Conservation (phyloP, 2,113 vertebrate genomes). For the Oreochromis niloticus region DNA sequence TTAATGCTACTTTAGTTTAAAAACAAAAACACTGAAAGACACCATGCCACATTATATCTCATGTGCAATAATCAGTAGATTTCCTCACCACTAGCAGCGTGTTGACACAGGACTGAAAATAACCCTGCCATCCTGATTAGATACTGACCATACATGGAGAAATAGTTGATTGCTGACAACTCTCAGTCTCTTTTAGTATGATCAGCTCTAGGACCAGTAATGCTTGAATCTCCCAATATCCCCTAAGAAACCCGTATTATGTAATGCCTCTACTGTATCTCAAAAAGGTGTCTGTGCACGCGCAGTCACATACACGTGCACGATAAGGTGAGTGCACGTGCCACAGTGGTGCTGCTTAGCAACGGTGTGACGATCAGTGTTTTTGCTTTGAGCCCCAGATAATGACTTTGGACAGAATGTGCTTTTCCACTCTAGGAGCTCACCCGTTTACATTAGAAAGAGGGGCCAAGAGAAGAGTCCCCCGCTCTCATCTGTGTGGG, state of each 20-base stretch:
- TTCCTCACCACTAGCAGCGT: background rate
- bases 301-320: background rate
- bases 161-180: background rate
- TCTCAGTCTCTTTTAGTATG: background rate
- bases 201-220: background rate
- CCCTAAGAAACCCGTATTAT: background rate
- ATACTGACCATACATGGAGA: background rate
- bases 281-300: background rate
- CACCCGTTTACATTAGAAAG: conserved; percentile 26
- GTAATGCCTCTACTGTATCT: background rate
- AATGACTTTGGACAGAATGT: conserved; percentile 53
- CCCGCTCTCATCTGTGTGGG: background rate
- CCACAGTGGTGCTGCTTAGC: conserved; percentile 61
- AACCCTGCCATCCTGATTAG: background rate
- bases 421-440: conserved; percentile 35
- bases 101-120: background rate
- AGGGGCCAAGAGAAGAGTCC: background rate
- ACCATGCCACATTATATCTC: background rate
- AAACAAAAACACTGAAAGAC: background rate
- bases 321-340: conserved; percentile 47
- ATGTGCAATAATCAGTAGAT: background rate
- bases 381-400: conserved; percentile 49
- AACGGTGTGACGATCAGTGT: conserved; percentile 50
- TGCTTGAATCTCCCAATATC: background rate
- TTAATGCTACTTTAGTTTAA: background rate